Evolutionary conservation across 2,797 vertebrate genomes (phyloP).

Genomic region (Lycodopsis pacificus): DNA sequence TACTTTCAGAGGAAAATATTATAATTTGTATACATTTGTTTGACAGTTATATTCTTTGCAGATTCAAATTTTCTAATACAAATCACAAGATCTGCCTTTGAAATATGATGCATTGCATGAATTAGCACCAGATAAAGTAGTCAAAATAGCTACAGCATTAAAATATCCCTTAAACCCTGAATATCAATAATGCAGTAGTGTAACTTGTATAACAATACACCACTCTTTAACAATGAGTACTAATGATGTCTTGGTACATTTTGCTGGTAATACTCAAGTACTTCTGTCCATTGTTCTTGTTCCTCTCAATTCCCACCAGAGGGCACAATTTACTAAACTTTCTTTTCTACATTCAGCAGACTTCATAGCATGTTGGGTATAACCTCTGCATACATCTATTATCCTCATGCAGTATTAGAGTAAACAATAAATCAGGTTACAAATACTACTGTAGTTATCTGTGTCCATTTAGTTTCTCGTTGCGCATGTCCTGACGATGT

Average conservation of each 20-base stretch:
- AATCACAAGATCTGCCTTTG: not conserved
- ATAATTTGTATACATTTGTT: not conserved
- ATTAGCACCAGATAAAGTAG: not conserved
- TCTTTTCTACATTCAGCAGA: not conserved
- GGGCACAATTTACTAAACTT: constrained; percentile 40
- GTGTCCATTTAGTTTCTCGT: not conserved
- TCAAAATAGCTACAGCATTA: not conserved
- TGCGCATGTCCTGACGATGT: not conserved
- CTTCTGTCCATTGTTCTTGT: not conserved
- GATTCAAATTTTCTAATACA: not conserved
- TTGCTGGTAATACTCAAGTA: not conserved
- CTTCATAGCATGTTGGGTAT: not conserved
- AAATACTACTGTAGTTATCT: not conserved
- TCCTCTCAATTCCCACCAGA: constrained; percentile 42
- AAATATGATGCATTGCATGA: not conserved
- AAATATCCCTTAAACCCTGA: not conserved
- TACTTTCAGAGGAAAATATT: not conserved
- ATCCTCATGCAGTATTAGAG: not conserved
- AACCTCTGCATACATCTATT: not conserved
- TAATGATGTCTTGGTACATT: not conserved
- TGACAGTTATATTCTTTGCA: not conserved
- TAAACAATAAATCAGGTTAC: not conserved
- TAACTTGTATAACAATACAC: not conserved
- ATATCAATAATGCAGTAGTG: not conserved
- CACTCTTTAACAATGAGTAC: not conserved